Evolutionary conservation across 2,113 vertebrate genomes (phyloP).

Genomic region (Oryzias javanicus): DNA sequence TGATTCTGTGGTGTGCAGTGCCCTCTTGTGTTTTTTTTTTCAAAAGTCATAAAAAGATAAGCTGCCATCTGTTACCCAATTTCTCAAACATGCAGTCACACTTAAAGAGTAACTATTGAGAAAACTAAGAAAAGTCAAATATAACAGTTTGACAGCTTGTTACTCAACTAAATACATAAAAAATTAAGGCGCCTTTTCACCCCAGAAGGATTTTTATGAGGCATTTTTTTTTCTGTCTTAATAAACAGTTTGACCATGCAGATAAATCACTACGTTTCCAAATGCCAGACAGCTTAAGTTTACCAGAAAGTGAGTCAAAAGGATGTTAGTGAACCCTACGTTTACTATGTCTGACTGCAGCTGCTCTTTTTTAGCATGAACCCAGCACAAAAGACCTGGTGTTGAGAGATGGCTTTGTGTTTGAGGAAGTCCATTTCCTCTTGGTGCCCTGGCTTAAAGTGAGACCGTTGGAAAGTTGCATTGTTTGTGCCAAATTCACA

Average conservation of each 20-base stretch:
- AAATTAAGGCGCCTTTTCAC: too few species aligned
- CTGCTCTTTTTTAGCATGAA: conserved; percentile 22
- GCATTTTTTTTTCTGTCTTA: too few species aligned
- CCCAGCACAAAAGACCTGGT: neutral
- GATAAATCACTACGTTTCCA: neutral
- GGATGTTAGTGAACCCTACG: conserved; percentile 55
- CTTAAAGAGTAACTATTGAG: too few species aligned
- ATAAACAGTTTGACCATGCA: too few species aligned
- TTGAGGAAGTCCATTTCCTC: conserved; percentile 58
- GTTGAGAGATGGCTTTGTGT: conserved; percentile 46
- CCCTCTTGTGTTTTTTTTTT: conserved; percentile 36
- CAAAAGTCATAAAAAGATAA: too few species aligned
- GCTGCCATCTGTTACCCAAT: too few species aligned
- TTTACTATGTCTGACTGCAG: conserved; percentile 25
- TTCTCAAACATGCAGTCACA: too few species aligned
- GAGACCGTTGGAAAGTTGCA: conserved; percentile 33
- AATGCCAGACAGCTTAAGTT: neutral
- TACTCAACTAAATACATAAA: too few species aligned
- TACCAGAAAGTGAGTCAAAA: conserved; percentile 15
- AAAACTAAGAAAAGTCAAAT: too few species aligned
- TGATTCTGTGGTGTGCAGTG: conserved; percentile 7
- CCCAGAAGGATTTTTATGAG: too few species aligned
- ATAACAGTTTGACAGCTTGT: too few species aligned
- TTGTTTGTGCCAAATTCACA: conserved; percentile 26
- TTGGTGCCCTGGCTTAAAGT: conserved; percentile 12